phyloP scores from a whole-genome alignment of 2,888 invertebrate species.

The Aphelenchoides bicaudatus region DNA sequence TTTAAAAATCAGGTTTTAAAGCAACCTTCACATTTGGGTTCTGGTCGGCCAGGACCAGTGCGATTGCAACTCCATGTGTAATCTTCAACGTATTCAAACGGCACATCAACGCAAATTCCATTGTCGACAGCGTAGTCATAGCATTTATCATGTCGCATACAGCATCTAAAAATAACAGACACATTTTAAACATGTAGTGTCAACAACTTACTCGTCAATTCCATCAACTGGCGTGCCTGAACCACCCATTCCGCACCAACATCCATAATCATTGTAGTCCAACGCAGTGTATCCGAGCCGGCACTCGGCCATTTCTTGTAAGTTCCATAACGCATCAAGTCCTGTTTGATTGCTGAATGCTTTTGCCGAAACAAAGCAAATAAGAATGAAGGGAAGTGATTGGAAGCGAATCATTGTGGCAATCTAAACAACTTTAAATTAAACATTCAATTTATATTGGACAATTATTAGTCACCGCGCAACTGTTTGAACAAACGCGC shows the following conservation, averaged over 20 bases:
- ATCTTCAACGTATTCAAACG: conserved; percentile 40
- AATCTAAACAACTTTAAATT: too few relatives aligned
- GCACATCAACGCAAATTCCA: conserved; percentile 44
- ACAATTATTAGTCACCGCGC: too few relatives aligned
- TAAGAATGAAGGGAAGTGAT: too few relatives aligned
- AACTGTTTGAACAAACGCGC: too few relatives aligned
- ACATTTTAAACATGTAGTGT: conserved; percentile 1
- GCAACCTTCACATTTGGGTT: conserved; percentile 17
- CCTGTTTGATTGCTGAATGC: too few relatives aligned
- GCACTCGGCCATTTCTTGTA: conserved; percentile 55
- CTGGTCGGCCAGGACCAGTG: background rate
- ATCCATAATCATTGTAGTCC: conserved; percentile 57
- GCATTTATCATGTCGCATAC: conserved; percentile 56
- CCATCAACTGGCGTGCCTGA: conserved; percentile 51
- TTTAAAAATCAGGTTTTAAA: background rate
- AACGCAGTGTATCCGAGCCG: conserved; percentile 50
- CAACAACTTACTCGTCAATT: conserved; percentile 46
- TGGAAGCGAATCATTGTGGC: too few relatives aligned
- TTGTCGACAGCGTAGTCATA: conserved; percentile 52
- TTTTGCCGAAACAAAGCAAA: too few relatives aligned
- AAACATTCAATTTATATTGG: too few relatives aligned
- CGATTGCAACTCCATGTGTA: conserved; percentile 23
- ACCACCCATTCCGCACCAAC: conserved; percentile 57
- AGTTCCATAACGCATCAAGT: conserved; percentile 48
- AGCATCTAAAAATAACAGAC: conserved; percentile 42